Evolutionary conservation across 2,888 invertebrate species (phyloP).

Genomic region (Oegoconia quadripuncta): DNA sequence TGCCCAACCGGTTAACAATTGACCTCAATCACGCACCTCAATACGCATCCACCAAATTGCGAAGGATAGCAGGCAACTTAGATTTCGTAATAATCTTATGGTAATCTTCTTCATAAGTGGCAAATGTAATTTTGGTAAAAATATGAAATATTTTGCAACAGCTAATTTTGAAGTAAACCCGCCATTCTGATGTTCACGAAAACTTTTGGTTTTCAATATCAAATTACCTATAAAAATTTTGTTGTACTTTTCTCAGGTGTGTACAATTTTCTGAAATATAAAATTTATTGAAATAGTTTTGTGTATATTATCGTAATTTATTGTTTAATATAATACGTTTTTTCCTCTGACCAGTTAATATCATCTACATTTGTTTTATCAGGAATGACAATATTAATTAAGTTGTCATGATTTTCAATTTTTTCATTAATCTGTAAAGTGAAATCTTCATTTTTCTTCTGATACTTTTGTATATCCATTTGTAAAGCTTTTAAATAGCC

Average conservation of each 20-base stretch:
- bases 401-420: constrained; percentile 46
- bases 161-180: too few relatives aligned
- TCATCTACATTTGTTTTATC: constrained; percentile 39
- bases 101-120: too few relatives aligned
- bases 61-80: too few relatives aligned
- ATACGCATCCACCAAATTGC: too few relatives aligned
- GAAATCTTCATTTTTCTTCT: constrained; percentile 63
- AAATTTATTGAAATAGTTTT: constrained; percentile 68
- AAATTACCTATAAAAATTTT: constrained; percentile 44
- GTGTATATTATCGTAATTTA: constrained; percentile 46
- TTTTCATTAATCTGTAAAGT: constrained; percentile 49
- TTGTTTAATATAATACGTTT: constrained; percentile 42
- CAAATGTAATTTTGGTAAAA: too few relatives aligned
- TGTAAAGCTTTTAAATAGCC: constrained; percentile 63
- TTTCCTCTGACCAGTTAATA: constrained; percentile 44
- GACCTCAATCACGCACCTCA: too few relatives aligned
- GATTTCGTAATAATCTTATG: too few relatives aligned
- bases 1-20: too few relatives aligned
- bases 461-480: constrained; percentile 66
- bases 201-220: too few relatives aligned
- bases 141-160: too few relatives aligned
- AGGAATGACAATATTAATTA: constrained; percentile 33
- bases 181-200: too few relatives aligned
- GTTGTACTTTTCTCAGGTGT: constrained; percentile 75
- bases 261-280: constrained; percentile 78